phyloP scores from a whole-genome alignment of 1,140 invertebrate species.

The Tenebrio molitor region DNA sequence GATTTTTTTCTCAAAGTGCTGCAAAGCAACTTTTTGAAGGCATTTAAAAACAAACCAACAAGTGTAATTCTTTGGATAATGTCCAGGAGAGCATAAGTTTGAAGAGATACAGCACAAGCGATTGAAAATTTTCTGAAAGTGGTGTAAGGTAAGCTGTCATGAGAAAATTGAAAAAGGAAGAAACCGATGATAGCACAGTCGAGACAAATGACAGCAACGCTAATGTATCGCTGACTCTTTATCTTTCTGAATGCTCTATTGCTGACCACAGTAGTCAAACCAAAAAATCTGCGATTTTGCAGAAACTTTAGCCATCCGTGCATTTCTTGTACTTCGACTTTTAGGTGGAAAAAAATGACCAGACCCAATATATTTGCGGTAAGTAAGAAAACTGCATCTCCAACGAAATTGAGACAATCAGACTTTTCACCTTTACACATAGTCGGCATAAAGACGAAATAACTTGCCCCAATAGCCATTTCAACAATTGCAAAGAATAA shows the following conservation, averaged over 20 bases:
- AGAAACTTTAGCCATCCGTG: no score
- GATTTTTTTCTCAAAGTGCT: no score
- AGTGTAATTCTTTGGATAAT: background rate
- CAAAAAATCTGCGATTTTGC: no score
- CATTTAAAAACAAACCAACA: no score
- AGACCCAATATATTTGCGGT: background rate
- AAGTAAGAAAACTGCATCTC: background rate
- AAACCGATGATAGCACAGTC: background rate
- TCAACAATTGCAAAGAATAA: background rate
- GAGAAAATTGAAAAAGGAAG: background rate
- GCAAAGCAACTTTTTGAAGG: no score
- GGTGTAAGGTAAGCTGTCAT: background rate
- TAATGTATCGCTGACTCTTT: no score
- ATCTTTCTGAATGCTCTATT: no score
- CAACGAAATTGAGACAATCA: background rate
- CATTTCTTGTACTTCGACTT: no score
- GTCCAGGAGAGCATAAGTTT: background rate
- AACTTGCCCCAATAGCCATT: no score
- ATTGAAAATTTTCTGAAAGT: background rate
- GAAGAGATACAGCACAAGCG: background rate
- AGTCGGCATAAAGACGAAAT: background rate
- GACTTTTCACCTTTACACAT: background rate
- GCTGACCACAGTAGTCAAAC: no score
- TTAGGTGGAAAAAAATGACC: no score
- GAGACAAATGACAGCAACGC: no score